These are phyloP conservation scores for Balearica regulorum DNA, from an alignment of 2,797 vertebrate species.

Conservation along the genomic window DNA sequence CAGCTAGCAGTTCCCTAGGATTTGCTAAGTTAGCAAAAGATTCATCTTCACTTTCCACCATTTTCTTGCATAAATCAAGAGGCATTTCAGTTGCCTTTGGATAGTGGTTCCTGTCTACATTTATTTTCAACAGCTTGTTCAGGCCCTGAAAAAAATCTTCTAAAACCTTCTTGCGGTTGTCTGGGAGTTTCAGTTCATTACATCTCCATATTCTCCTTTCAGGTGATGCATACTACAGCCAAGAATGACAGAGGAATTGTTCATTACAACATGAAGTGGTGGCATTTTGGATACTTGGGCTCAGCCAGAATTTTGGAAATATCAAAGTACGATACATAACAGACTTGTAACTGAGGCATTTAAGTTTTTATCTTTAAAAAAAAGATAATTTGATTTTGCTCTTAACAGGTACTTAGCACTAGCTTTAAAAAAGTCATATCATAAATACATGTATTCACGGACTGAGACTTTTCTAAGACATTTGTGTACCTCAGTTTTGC, in stretches of 20 bases:
- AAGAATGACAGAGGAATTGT: slow-evolving; percentile 22
- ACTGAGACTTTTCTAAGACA: not conserved
- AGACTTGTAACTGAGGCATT: not conserved
- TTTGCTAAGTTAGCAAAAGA: slow-evolving; percentile 61
- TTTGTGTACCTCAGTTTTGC: not conserved
- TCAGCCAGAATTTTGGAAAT: not conserved
- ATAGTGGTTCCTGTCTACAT: slow-evolving; percentile 53
- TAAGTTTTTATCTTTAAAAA: slow-evolving; percentile 41
- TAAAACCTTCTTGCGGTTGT: slow-evolving; percentile 55
- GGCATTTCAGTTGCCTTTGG: not conserved
- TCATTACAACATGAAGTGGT: slow-evolving; percentile 33
- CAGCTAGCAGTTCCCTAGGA: slow-evolving; percentile 53
- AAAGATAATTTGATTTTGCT: not conserved
- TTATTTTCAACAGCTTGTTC: slow-evolving; percentile 55
- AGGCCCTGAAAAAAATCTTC: slow-evolving; percentile 54
- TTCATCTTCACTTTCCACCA: slow-evolving; percentile 41
- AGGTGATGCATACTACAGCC: slow-evolving; percentile 42
- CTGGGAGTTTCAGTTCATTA: slow-evolving; percentile 52
- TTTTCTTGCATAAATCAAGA: not conserved
- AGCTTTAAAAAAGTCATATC: not conserved
- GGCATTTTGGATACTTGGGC: slow-evolving; percentile 34
- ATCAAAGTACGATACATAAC: not conserved
- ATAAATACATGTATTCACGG: not conserved
- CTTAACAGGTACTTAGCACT: not conserved
- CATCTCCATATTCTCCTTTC: not conserved